Evolutionary conservation across 2,888 invertebrate species (phyloP), one percentile per base, ranked within the genome.

Genomic region (Eledona agricola): DNA sequence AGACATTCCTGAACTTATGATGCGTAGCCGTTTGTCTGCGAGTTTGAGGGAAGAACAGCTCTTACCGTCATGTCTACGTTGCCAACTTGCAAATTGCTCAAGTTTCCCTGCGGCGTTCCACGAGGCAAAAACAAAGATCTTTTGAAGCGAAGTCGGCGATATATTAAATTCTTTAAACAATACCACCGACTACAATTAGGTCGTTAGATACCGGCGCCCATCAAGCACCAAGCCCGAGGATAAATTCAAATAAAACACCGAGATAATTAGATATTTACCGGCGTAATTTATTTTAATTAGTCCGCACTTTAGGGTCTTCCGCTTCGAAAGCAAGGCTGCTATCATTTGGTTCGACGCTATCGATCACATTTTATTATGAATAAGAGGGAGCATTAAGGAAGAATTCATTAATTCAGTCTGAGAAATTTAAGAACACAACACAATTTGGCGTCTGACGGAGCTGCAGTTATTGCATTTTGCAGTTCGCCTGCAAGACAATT

Each of bases 121-220:
- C 34, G 34, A 52, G 47, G 45, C 56, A 58, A 58, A 55, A 59
- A 60, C 56, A 43, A 45, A 50, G 55, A 55, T 47, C 59, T 62
- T 62, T 62, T 58, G 58, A 60, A 31, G 47, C 43, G 28, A 16
- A 16, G 47, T 34, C 46, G 50, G 49, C 60, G 23, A 60, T 61
- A 62, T 63, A 66, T 65, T 66, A 60, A 59, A 64, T 60, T 65
- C 59, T 61, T 61, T 59, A 23, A 43, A 46, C 46, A 46, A 46
- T 46, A 15, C 46, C 46, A 11, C 7, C 34, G 16, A 34, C 23
- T 34, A 25, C 34, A 46, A 46, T 46, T 46, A 46, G 32, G 23
- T 22, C 46, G 34, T 28, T 42, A 12, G 28, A n/a, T 29, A 29
- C 11, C 31, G 40, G 25, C 40, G 12, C 7, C 11, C 6, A 22